Evolutionary conservation across 2,888 invertebrate species (phyloP).

Genomic region (Protodeltote pygarga): DNA sequence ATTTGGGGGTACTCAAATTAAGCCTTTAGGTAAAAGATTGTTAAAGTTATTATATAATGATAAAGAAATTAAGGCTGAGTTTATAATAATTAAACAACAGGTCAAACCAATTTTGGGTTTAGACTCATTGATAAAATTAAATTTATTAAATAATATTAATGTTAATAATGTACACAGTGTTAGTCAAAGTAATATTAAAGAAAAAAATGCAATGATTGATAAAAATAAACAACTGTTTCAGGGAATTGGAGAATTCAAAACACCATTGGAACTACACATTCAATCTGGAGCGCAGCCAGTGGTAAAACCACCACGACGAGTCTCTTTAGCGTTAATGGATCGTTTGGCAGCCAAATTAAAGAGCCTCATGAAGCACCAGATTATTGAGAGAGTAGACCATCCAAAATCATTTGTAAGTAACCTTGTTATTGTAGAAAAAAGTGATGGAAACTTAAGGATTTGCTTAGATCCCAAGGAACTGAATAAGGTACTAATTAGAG

Average conservation of each 20-base stretch:
- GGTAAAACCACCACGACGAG: not conserved
- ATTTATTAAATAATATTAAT: not conserved
- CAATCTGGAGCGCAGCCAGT: not conserved
- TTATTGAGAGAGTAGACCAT: not conserved
- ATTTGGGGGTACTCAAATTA: conserved; percentile 5
- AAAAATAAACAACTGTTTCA: not conserved
- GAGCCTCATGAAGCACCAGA: not conserved
- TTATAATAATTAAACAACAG: not conserved
- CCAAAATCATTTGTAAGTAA: not conserved
- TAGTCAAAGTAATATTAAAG: not conserved
- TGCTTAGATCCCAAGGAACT: not conserved
- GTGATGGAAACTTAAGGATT: not conserved
- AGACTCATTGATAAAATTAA: not conserved
- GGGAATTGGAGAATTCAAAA: not conserved
- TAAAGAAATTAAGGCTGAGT: not conserved
- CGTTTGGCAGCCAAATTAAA: not conserved
- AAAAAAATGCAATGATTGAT: not conserved
- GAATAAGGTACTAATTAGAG: not conserved
- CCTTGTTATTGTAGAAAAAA: not conserved
- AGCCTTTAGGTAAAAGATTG: conserved; percentile 1
- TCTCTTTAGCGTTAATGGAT: not conserved
- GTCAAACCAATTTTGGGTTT: not conserved
- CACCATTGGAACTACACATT: not conserved
- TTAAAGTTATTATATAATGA: not conserved
- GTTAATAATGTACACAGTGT: not conserved